A percentile compares a stretch with the other conserved stretches of the same genome.
phyloP scores from a whole-genome alignment of 2,113 vertebrate genomes.

The Pomatorhinus ruficollis region DNA sequence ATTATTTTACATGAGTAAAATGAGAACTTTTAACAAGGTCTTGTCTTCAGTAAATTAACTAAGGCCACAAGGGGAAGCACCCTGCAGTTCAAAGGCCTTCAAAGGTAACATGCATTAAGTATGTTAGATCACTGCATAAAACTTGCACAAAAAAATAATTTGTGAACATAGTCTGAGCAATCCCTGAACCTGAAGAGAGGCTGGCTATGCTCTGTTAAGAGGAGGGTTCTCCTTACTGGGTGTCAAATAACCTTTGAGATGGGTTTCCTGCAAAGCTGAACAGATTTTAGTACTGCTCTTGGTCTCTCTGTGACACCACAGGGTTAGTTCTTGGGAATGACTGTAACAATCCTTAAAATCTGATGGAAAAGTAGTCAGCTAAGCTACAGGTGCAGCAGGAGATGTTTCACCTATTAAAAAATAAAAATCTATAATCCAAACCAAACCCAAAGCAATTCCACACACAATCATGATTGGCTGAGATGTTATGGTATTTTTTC shows the following conservation, averaged over 20 bases:
- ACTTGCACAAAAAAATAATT: not conserved
- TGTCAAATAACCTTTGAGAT: not conserved
- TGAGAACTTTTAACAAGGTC: not conserved
- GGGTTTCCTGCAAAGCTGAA: not conserved
- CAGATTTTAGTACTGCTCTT: not conserved
- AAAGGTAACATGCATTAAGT: not conserved
- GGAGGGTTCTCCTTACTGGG: fast-evolving
- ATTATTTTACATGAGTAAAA: not conserved
- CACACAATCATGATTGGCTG: not conserved
- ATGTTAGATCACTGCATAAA: not conserved
- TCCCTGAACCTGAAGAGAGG: not conserved
- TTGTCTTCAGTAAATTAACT: not conserved
- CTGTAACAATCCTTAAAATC: not conserved
- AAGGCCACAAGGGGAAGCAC: not conserved
- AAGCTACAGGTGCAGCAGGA: not conserved
- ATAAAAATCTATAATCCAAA: not conserved
- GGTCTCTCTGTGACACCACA: not conserved
- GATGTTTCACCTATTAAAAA: not conserved
- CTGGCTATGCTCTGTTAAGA: not conserved
- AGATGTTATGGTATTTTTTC: not conserved
- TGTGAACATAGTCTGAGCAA: not conserved
- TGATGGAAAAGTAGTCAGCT: not conserved
- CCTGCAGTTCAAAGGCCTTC: not conserved
- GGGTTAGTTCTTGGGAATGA: not conserved
- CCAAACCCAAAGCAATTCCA: not conserved